Percentiles rank a stretch among this genome's conserved stretches.
Evolutionary conservation across 2,113 vertebrate species (phyloP).

Genomic region (Salvelinus alpinus): DNA sequence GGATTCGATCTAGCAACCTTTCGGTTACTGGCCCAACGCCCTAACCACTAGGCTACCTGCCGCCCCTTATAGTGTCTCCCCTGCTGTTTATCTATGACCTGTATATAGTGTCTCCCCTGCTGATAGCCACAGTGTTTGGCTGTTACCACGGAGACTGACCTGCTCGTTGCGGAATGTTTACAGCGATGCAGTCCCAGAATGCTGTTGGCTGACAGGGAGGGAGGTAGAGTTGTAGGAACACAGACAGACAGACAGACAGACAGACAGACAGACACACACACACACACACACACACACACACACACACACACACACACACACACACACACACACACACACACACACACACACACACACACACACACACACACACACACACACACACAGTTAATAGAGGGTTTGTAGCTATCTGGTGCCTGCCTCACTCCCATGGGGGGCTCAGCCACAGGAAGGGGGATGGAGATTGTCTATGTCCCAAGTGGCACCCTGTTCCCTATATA

Average conservation of each 20-base stretch:
- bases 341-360: no score
- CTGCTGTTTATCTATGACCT: no score
- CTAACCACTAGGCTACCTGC: no score
- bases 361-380: no score
- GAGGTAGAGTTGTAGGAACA: slow-evolving; percentile 14
- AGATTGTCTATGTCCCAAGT: not conserved
- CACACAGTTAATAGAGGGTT: slow-evolving; percentile 38
- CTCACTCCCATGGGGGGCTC: not conserved
- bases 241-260: not conserved
- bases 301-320: no score
- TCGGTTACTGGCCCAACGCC: no score
- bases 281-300: not conserved
- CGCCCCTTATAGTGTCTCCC: no score
- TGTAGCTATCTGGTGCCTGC: slow-evolving; percentile 14
- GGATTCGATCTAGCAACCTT: no score
- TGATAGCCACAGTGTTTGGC: slow-evolving; percentile 49
- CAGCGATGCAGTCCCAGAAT: slow-evolving; percentile 65
- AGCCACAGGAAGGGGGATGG: slow-evolving; percentile 3
- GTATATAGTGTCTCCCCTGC: slow-evolving; percentile 18
- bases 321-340: no score
- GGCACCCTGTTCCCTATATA: no score
- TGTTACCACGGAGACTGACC: slow-evolving; percentile 54
- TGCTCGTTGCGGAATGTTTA: slow-evolving; percentile 68
- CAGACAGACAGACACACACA: not conserved
- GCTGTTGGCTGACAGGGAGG: slow-evolving; percentile 30